Evolutionary conservation across 2,888 invertebrate genomes (phyloP), one percentile per base, ranked within the genome.

Genomic region (Pediacus dermestoides): DNA sequence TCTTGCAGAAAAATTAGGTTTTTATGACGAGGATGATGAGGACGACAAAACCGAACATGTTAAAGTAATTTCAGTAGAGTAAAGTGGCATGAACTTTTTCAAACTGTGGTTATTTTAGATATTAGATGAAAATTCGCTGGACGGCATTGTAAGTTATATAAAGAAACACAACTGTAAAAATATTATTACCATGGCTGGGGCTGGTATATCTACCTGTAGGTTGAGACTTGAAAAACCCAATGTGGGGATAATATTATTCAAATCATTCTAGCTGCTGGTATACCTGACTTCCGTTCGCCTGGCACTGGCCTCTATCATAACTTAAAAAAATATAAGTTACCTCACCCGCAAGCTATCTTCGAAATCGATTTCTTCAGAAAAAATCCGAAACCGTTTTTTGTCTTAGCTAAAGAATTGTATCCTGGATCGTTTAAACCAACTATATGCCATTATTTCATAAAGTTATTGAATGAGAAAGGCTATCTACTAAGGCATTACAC

Each of bases 161-260:
- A 79, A 84, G 53, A 78, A 77, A 41, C 78, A 78, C 23, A 78
- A 81, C 46, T 88, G 88, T 61, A 82, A 82, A 64, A 91, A 90
- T 56, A 81, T 96, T 37, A 84, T 96, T 39, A 92, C 92, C 1
- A 82, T 97, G 81, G 86, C 92, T 42, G 96, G 96, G 43, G 96
- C 96, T 52, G 96, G 96, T 33, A 93, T 97, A 60, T 95, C 94
- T 2, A 97, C 96, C 30, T 87, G 92, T 92, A 75, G 80, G 82
- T 75, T 34, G 23, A n/a, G 2, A 15, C 18, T 10, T 15, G n/a
- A n/a, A n/a, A n/a, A n/a, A n/a, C n/a, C n/a, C n/a, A n/a, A n/a
- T n/a, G 14, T 25, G 2, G 16, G 28, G 15, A 8, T 22, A 13
- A 30, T 31, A 32, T 10, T 31, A 14, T 21, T 26, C 16, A 7